Evolutionary conservation across 2,113 vertebrate genomes (phyloP).

Genomic region (Danionella cerebrum): DNA sequence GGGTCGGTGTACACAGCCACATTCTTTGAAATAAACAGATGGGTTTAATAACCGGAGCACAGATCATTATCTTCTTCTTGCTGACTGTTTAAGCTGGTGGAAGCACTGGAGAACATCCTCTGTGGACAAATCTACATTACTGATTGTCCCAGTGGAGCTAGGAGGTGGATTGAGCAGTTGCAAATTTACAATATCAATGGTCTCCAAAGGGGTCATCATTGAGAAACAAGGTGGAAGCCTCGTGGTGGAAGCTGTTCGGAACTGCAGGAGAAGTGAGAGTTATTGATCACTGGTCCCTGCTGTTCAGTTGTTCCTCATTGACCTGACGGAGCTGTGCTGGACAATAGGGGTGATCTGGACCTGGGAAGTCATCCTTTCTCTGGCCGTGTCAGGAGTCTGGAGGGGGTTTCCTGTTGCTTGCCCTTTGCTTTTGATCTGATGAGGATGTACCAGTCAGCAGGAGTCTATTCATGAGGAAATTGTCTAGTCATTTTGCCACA

Average conservation of each 20-base stretch:
- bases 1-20: neutral
- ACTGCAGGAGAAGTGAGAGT: slow-evolving; percentile 7
- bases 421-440: neutral
- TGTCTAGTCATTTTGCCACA: slow-evolving; percentile 45
- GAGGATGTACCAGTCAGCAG: slow-evolving; percentile 9
- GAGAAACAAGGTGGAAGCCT: slow-evolving; percentile 5
- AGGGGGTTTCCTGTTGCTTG: slow-evolving; percentile 44
- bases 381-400: slow-evolving; percentile 31
- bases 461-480: slow-evolving; percentile 59
- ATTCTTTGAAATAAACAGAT: slow-evolving; percentile 28
- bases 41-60: slow-evolving; percentile 35
- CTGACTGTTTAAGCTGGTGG: neutral
- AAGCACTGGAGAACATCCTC: neutral
- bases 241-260: neutral
- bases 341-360: neutral
- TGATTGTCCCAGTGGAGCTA: neutral
- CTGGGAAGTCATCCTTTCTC: slow-evolving; percentile 12
- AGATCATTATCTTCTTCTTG: slow-evolving; percentile 13
- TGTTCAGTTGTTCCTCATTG: slow-evolving; percentile 13
- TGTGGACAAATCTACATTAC: neutral
- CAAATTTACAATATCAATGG: slow-evolving; percentile 31
- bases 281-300: slow-evolving; percentile 30
- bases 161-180: neutral
- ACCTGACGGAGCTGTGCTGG: neutral
- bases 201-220: slow-evolving; percentile 1